Evolutionary conservation across 2,113 vertebrate species (phyloP).

Genomic region (Forbesichthys papilliferus): DNA sequence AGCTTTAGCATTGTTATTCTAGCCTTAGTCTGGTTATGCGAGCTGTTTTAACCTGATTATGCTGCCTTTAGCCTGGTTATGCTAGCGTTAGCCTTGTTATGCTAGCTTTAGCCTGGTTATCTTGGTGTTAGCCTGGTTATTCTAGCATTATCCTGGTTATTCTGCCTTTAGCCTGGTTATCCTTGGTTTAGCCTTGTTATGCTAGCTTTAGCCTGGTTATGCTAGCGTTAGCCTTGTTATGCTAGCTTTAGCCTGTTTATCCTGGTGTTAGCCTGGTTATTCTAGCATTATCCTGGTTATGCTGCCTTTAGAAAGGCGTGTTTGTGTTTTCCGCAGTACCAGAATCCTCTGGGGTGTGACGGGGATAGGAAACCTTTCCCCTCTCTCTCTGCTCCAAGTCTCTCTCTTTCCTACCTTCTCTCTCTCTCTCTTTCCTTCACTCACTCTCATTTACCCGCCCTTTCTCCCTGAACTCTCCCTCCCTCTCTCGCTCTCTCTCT

Average conservation of each 20-base stretch:
- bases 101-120: constrained; percentile 11
- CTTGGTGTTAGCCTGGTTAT: too few species aligned
- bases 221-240: constrained; percentile 31
- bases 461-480: background rate
- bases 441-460: too few species aligned
- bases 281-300: too few species aligned
- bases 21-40: too few species aligned
- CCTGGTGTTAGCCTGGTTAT: too few species aligned
- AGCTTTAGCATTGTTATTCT: constrained; percentile 39
- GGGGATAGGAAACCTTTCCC: constrained; percentile 54
- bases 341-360: constrained; percentile 62
- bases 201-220: constrained; percentile 12
- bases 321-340: constrained; percentile 52
- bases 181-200: too few species aligned
- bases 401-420: background rate
- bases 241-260: constrained; percentile 11
- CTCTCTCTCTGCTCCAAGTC: background rate
- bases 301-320: constrained; percentile 13
- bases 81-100: background rate
- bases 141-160: too few species aligned
- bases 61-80: constrained; percentile 31
- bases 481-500: constrained; percentile 18
- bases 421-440: background rate
- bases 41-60: too few species aligned
- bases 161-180: too few species aligned